These are phyloP conservation scores for Coptodon bakossiorum DNA, from an alignment of 2,113 vertebrate species.

Conservation along the genomic window DNA sequence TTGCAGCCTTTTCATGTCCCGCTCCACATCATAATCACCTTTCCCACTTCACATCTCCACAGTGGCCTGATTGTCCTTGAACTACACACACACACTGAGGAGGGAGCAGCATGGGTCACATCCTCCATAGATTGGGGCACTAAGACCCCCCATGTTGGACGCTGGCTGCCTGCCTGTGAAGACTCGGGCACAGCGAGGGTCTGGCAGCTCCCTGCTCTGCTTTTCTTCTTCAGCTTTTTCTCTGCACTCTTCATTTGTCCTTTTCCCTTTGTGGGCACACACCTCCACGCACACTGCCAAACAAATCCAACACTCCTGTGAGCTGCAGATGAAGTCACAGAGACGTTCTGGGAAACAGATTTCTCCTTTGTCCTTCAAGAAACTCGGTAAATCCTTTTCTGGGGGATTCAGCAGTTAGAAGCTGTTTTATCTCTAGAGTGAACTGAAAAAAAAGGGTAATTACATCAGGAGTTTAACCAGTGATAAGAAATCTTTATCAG, in stretches of 20 bases:
- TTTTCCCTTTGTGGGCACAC: neutral
- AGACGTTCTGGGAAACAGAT: neutral
- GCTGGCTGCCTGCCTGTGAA: conserved; percentile 18
- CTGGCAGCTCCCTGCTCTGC: conserved; percentile 13
- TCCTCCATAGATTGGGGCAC: neutral
- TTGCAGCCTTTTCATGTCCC: neutral
- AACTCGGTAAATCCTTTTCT: neutral
- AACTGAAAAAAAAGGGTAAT: neutral
- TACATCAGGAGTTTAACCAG: neutral
- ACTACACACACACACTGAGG: neutral
- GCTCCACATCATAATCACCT: neutral
- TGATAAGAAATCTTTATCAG: neutral
- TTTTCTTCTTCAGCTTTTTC: conserved; percentile 15
- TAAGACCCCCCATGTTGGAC: conserved; percentile 33
- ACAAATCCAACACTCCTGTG: neutral
- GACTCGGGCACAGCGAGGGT: conserved; percentile 6
- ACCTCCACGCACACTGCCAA: neutral
- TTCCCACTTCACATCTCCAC: neutral
- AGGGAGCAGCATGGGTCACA: conserved; percentile 8
- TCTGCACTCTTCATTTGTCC: neutral
- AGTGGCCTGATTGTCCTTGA: neutral
- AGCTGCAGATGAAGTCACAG: neutral
- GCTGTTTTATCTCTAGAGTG: neutral
- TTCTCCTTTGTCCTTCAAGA: neutral
- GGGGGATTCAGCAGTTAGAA: neutral